Base-by-base conservation (phyloP, 2,888 invertebrate species). In the Bugula neritina region DNA sequence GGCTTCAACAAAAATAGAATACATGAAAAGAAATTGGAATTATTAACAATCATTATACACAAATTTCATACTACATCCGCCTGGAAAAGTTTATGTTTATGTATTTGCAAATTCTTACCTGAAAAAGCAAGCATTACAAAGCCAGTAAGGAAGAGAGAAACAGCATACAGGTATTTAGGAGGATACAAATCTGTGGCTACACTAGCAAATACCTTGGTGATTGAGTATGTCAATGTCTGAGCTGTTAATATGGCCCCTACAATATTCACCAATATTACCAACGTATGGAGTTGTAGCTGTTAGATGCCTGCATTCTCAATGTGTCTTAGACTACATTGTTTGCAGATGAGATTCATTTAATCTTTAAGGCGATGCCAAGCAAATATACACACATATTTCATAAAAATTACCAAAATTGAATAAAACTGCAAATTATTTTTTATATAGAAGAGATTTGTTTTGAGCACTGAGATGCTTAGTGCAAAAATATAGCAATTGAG, bases 21-120 rank as follows among this genome's bases (percentile, higher is more conserved):
- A 27, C 58, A 23, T 27, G 58, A 27, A 10, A 58, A 58, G 10
- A 58, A 58, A 23, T 58, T 27, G 58, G 21, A 3, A 25, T 5
- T 13, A 13, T 23, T 43, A 43, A 10, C 17, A 10, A 5, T 10
- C 17, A 43, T 10, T 10, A 10, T 5, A 43, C 5, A 10, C 43
- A 43, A 43, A 10, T 43, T 17, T 43, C 43, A 43, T 5, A 43
- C 43, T 43, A 43, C 43, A 43, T 43, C 10, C 17, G 43, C 43
- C 5, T 43, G 17, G 43, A 43, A 43, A 10, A 43, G 5, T 5
- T 43, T 43, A 43, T 43, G 43, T 10, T 10, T 43, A 43, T 43
- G 43, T 43, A 43, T 17, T 43, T 5, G 43, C 17, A 43, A 43
- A 43, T 43, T 43, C 29, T n/a, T 43, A 70, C 70, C 70, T 70